A percentile compares a stretch with the other conserved stretches of the same genome.
phyloP scores from a whole-genome alignment of 2,888 invertebrate species.

The Pimpla rufipes region DNA sequence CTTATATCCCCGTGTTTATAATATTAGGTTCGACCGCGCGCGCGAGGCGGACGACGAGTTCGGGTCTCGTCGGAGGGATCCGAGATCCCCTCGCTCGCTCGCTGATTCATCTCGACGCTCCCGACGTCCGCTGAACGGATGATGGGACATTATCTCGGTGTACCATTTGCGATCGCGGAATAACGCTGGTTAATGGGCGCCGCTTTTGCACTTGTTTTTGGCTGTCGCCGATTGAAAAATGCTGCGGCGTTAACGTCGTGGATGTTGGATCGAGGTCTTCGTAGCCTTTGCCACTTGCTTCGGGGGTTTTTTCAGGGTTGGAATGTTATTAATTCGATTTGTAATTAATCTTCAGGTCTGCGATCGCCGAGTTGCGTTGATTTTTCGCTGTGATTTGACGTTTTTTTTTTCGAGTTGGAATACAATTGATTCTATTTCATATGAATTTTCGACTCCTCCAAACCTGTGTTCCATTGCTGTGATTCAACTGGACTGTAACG shows the following conservation, averaged over 20 bases:
- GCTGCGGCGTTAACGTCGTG: neutral
- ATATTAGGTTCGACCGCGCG: constrained; percentile 56
- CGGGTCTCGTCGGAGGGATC: too few species aligned
- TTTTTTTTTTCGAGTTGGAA: too few species aligned
- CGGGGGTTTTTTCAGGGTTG: too few species aligned
- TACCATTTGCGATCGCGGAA: neutral
- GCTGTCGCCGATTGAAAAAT: neutral
- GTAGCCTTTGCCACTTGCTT: too few species aligned
- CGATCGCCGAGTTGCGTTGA: too few species aligned
- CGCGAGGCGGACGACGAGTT: neutral
- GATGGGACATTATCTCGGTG: constrained; percentile 3
- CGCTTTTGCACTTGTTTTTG: neutral
- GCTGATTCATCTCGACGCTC: constrained; percentile 33
- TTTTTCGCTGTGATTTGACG: too few species aligned
- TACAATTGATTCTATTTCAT: too few species aligned
- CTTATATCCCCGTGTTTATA: constrained; percentile 50
- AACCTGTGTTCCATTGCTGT: too few species aligned
- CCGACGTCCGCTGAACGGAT: neutral
- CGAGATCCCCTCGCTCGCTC: constrained; percentile 4
- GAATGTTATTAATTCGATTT: neutral
- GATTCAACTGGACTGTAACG: too few species aligned
- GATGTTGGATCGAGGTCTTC: too few species aligned
- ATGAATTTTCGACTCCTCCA: too few species aligned
- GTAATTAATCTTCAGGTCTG: neutral
- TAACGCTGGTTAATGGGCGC: neutral